Evolutionary conservation across 2,797 vertebrate genomes (phyloP), one percentile per base, ranked within the genome.

Genomic region (Chrysocyon brachyurus): DNA sequence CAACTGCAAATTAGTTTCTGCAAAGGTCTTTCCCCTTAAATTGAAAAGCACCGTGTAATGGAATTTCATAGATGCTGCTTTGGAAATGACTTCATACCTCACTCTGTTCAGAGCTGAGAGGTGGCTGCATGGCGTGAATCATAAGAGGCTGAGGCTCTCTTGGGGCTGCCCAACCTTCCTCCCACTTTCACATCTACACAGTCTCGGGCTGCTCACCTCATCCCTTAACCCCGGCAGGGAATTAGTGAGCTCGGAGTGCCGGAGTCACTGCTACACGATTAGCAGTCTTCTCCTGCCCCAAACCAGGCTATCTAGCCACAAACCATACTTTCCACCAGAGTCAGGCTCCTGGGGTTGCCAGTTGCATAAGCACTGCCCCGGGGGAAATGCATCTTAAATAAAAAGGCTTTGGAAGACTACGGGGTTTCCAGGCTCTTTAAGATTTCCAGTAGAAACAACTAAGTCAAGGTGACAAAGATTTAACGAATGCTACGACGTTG

Each of bases 11-110:
- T 98, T 97, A 98, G 96, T 98, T 98, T 97, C 97, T 91, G 77
- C 91, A 97, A 98, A 98, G 98, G 96, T 97, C 83, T 96, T 90
- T 97, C 97, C 97, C 92, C 90, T 98, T 97, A 97, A 97, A 97
- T 90, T 97, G 97, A 98, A 98, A 98, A 98, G 40, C 93, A 77
- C 21, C 0, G 9, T 8, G 86, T 97, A 98, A 98, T 81, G 97
- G 97, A 96, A 97, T 95, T 98, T 98, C 96, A 96, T 88, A 77
- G 97, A 85, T 0, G 7, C 91, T 70, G 88, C 96, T 97, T 96
- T 79, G 95, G 57, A 97, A 98, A 88, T 97, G 24, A 79, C n/a
- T 40, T 92, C 97, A 93, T 97, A 98, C 77, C 77, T 96, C 88
- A 95, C 94, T 97, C 52, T 92, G 87, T 78, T 97, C 78, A 64